phyloP scores from a whole-genome alignment of 2,888 invertebrate genomes.

The Dorcus hopei region DNA sequence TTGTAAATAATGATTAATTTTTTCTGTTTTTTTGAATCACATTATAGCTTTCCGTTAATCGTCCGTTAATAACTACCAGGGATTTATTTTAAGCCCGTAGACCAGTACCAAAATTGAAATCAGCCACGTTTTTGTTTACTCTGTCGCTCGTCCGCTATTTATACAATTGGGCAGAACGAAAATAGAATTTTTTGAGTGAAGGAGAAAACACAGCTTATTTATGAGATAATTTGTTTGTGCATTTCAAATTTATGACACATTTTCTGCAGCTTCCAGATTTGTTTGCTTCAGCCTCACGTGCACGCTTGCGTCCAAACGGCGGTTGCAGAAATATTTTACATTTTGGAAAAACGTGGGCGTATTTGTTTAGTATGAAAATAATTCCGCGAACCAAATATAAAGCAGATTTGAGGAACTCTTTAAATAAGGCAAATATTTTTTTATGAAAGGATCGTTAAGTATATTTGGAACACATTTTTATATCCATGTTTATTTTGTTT shows the following conservation, averaged over 20 bases:
- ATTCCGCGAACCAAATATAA: not conserved
- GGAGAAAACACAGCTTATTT: too few species aligned
- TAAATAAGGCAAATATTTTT: not conserved
- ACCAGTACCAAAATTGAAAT: too few species aligned
- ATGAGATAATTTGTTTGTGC: too few species aligned
- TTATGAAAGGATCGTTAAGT: not conserved
- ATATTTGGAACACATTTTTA: not conserved
- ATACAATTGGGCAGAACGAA: too few species aligned
- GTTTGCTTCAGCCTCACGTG: not conserved
- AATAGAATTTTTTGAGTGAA: too few species aligned
- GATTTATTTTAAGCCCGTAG: too few species aligned
- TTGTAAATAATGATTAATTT: conserved; percentile 25
- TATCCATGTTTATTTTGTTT: not conserved
- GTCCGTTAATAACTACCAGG: too few species aligned
- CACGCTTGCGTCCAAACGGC: not conserved
- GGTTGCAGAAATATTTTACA: not conserved
- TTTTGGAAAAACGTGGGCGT: not conserved
- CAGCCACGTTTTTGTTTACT: too few species aligned
- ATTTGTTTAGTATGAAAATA: conserved; percentile 1
- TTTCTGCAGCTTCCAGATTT: not conserved
- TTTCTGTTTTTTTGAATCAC: conserved; percentile 25
- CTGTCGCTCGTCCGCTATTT: too few species aligned
- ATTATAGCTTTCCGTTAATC: not conserved
- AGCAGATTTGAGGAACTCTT: not conserved
- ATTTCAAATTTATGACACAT: too few species aligned